Evolutionary conservation across 2,113 vertebrate genomes (phyloP).

Genomic region (Carassius carassius): DNA sequence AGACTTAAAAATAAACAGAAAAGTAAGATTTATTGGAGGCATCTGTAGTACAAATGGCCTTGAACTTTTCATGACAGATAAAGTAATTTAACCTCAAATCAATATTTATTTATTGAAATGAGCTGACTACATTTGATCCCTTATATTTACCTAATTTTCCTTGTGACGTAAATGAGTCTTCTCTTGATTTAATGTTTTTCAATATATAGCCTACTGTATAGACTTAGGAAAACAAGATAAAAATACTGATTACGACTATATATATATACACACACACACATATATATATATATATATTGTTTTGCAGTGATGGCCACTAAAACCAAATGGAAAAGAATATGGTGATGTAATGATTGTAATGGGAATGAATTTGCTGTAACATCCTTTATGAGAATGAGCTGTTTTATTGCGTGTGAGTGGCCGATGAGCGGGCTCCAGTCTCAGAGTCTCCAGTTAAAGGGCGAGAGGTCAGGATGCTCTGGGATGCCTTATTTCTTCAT

Average conservation of each 20-base stretch:
- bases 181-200: background rate
- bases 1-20: background rate
- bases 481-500: background rate
- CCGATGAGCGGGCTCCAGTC: slow-evolving; percentile 15
- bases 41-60: background rate
- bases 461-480: slow-evolving; percentile 29
- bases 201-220: background rate
- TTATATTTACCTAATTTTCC: too few species aligned
- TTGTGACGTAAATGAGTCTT: background rate
- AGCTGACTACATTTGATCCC: background rate
- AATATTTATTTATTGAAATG: background rate
- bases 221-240: too few species aligned
- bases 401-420: slow-evolving; percentile 28
- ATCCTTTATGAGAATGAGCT: slow-evolving; percentile 29
- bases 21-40: background rate
- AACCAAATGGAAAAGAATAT: slow-evolving; percentile 36
- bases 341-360: slow-evolving; percentile 44
- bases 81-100: background rate
- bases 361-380: slow-evolving; percentile 29
- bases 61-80: background rate
- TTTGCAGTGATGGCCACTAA: slow-evolving; percentile 26
- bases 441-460: slow-evolving; percentile 19
- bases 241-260: background rate
- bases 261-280: too few species aligned
- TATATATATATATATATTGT: too few species aligned